Percentiles rank a stretch among this genome's conserved stretches.
Conservation (phyloP, 2,113 vertebrate species). For the Scalopus aquaticus region DNA sequence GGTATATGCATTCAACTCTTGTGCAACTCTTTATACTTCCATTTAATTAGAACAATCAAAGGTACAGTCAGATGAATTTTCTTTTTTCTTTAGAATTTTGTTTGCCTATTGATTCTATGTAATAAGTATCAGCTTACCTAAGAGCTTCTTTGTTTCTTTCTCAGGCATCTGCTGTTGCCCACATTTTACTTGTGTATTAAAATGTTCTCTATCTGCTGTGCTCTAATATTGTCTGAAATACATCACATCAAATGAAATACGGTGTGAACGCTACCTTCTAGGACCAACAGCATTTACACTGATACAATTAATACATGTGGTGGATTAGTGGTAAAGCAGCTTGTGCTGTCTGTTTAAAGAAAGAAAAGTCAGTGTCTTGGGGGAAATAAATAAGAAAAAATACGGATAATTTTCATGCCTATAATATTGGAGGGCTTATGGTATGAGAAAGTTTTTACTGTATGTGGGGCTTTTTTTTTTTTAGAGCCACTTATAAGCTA, state of each 20-base stretch:
- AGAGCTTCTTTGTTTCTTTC: background rate
- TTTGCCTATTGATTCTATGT: conserved; percentile 18
- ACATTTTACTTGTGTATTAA: background rate
- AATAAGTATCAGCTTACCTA: background rate
- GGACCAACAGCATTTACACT: background rate
- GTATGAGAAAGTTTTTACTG: conserved; percentile 36
- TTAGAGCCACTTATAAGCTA: conserved; percentile 46
- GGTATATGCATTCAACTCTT: too few species aligned
- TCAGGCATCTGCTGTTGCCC: background rate
- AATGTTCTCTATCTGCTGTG: conserved; percentile 19
- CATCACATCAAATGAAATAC: conserved; percentile 48
- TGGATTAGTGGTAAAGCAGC: background rate
- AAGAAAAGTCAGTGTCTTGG: conserved; percentile 54
- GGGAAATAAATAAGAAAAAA: conserved; percentile 55
- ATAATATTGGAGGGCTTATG: conserved; percentile 51
- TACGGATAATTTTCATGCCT: conserved; percentile 57
- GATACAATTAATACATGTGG: conserved; percentile 48
- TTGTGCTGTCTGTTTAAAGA: conserved; percentile 38
- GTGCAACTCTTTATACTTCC: background rate
- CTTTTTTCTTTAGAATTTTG: background rate
- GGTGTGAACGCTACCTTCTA: conserved; percentile 52
- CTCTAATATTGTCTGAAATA: conserved; percentile 44
- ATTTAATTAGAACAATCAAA: background rate
- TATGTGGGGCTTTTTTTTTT: background rate
- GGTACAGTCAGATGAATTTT: background rate